phyloP scores from a whole-genome alignment of 2,888 invertebrate species.

The Coremacera marginata region DNA sequence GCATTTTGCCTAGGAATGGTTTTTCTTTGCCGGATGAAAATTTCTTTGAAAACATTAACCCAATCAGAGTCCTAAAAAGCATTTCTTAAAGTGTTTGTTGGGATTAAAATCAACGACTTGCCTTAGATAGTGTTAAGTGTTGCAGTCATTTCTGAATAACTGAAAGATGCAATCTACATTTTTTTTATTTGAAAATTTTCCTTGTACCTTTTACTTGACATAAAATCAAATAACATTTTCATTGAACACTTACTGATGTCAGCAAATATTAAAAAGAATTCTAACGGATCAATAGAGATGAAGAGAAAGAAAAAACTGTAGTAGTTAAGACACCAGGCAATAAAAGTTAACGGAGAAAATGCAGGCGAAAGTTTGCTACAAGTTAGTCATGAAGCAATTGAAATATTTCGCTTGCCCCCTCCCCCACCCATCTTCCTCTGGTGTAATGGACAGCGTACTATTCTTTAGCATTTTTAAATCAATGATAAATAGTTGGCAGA shows the following conservation, averaged over 20 bases:
- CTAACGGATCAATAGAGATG: not conserved
- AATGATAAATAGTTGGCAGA: not conserved
- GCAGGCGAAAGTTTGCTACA: slow-evolving; percentile 22
- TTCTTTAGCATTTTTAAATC: not conserved
- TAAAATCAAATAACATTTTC: slow-evolving; percentile 51
- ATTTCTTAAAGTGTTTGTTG: no score
- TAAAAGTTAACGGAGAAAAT: slow-evolving; percentile 34
- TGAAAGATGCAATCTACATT: not conserved
- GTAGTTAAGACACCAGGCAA: not conserved
- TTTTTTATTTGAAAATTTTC: not conserved
- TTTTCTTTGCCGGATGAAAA: no score
- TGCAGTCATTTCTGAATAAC: not conserved
- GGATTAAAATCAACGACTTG: no score
- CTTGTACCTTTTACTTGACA: slow-evolving; percentile 38
- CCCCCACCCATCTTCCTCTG: not conserved
- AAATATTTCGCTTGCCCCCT: not conserved
- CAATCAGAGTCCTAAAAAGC: no score
- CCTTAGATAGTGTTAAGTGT: no score
- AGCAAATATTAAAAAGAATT: not conserved
- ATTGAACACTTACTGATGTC: slow-evolving; percentile 47
- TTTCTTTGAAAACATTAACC: no score
- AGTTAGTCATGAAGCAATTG: not conserved
- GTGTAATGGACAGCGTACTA: not conserved
- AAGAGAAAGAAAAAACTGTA: not conserved
- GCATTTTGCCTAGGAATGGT: no score